Conservation (phyloP, 2,888 invertebrate species). For the Cyrtodaria siliqua region DNA sequence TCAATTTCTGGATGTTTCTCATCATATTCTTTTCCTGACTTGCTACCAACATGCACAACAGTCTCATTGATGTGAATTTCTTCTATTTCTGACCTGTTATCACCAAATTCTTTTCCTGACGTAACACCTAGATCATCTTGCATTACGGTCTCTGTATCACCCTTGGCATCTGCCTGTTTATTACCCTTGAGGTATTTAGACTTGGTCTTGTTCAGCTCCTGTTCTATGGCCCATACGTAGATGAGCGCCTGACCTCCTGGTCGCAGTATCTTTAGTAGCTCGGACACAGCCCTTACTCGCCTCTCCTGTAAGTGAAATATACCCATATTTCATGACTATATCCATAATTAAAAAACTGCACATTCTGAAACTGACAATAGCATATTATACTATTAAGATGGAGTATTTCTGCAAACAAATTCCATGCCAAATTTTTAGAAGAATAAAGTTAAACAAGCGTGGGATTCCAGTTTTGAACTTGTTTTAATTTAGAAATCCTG, state of each 20-base stretch:
- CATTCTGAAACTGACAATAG: too few relatives aligned
- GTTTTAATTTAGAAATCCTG: too few relatives aligned
- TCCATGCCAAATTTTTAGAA: too few relatives aligned
- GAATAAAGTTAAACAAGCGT: too few relatives aligned
- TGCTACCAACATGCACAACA: too few relatives aligned
- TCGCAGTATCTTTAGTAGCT: conserved; percentile 92
- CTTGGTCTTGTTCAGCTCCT: conserved; percentile 89
- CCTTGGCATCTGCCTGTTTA: conserved; percentile 4
- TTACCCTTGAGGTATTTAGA: conserved; percentile 90
- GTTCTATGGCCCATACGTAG: conserved; percentile 98
- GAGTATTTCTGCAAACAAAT: too few relatives aligned
- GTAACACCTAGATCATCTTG: background rate
- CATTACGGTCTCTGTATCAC: background rate
- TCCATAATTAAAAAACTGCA: too few relatives aligned
- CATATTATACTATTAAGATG: too few relatives aligned
- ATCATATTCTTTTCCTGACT: too few relatives aligned
- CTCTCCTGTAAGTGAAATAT: conserved; percentile 91
- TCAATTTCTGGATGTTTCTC: background rate
- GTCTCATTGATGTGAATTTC: too few relatives aligned
- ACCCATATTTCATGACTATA: too few relatives aligned
- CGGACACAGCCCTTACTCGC: conserved; percentile 91
- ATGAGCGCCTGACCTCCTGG: conserved; percentile 92
- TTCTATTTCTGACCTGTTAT: background rate
- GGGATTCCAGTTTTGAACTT: too few relatives aligned
- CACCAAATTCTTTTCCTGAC: background rate